A percentile compares a stretch with the other conserved stretches of the same genome.
These are phyloP conservation scores for Malthinus seriepunctatus DNA, from an alignment of 2,888 invertebrate species.

Conservation along the genomic window DNA sequence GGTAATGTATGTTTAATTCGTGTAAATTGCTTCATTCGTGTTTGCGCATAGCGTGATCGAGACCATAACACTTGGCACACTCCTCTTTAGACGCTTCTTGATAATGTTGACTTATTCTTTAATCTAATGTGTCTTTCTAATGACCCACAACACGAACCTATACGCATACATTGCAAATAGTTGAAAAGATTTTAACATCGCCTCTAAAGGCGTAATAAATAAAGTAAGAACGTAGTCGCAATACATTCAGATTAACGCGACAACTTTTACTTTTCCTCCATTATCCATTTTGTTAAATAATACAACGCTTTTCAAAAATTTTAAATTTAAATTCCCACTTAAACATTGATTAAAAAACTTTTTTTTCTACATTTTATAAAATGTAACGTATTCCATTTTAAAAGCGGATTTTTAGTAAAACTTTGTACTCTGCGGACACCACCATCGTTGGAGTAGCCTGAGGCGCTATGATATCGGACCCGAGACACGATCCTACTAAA, in stretches of 20 bases:
- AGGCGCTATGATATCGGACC: slow-evolving; percentile 46
- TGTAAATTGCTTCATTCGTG: slow-evolving; percentile 39
- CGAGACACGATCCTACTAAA: slow-evolving; percentile 46
- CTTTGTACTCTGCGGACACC: slow-evolving; percentile 41
- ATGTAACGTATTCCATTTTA: slow-evolving; percentile 35
- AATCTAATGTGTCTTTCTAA: slow-evolving; percentile 38
- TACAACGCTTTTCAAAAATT: no score
- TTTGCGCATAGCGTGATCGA: slow-evolving; percentile 35
- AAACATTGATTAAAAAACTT: no score
- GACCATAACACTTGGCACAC: slow-evolving; percentile 39
- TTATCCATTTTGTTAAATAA: no score
- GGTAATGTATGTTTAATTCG: slow-evolving; percentile 39
- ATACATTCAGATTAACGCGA: no score
- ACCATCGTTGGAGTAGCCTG: slow-evolving; percentile 33
- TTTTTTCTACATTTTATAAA: no score
- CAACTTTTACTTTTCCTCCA: no score
- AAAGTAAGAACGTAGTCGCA: no score
- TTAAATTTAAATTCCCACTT: no score
- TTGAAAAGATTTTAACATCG: neutral
- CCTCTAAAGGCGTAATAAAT: no score
- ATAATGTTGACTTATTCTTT: slow-evolving; percentile 44
- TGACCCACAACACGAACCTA: slow-evolving; percentile 36
- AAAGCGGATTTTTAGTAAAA: slow-evolving; percentile 31
- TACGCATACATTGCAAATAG: slow-evolving; percentile 21
- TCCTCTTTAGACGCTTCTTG: slow-evolving; percentile 36